Percentiles rank a stretch among this genome's conserved stretches.
Evolutionary conservation across 2,113 vertebrate species (phyloP).

Genomic region (Leptobrachium leishanense): DNA sequence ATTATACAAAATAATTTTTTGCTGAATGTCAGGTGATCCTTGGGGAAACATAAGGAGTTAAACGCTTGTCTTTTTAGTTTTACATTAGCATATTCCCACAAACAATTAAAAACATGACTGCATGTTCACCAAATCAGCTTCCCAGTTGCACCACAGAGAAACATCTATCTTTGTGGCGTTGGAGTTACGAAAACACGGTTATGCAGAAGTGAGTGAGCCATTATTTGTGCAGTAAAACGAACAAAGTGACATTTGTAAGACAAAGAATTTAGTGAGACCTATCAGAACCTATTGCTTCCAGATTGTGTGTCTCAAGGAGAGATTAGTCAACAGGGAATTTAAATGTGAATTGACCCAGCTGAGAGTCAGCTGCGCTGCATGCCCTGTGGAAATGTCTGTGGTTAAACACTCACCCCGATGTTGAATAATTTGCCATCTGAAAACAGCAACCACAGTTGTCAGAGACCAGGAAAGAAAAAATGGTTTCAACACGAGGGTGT

Average conservation of each 20-base stretch:
- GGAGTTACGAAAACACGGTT: no score
- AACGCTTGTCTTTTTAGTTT: no score
- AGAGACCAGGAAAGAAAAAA: slow-evolving; percentile 64
- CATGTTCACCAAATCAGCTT: no score
- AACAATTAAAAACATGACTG: no score
- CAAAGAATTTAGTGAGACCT: not conserved
- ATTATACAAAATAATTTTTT: no score
- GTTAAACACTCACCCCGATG: slow-evolving; percentile 52
- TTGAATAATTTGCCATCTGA: slow-evolving; percentile 68
- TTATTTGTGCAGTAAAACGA: not conserved
- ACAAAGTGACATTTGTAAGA: slow-evolving; percentile 11
- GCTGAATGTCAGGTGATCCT: no score
- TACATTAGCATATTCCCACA: no score
- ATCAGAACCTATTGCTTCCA: slow-evolving; percentile 23
- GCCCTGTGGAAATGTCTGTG: slow-evolving; percentile 54
- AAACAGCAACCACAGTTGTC: slow-evolving; percentile 64
- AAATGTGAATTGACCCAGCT: slow-evolving; percentile 40
- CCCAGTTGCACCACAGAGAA: no score
- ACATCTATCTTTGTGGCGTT: no score
- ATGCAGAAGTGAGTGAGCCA: not conserved
- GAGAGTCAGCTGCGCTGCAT: slow-evolving; percentile 45
- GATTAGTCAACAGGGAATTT: slow-evolving; percentile 14
- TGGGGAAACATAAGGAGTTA: no score
- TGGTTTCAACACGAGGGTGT: slow-evolving; percentile 57
- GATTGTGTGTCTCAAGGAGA: slow-evolving; percentile 31